Evolutionary conservation across 2,797 vertebrate species (phyloP), one percentile per base, ranked within the genome.

Genomic region (Etheostoma nigrum): DNA sequence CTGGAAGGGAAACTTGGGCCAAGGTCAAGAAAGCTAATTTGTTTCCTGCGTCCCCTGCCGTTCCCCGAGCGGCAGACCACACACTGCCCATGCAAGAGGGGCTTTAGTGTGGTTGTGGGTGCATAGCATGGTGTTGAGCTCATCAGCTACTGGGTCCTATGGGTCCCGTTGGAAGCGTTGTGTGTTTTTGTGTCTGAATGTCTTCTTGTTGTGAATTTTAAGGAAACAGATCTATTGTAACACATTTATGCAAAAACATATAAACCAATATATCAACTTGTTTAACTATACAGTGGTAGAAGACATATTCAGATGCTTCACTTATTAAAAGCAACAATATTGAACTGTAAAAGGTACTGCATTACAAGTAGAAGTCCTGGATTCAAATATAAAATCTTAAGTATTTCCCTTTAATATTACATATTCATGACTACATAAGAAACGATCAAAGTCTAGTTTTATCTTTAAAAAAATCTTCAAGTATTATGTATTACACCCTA

Each of bases 11-110:
- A 94, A 93, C 92, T 92, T 87, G 89, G 91, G 92, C 94, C 94
- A 94, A 95, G 94, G 95, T 95, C 94, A 95, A 95, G 93, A 95
- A 93, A 95, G 94, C 94, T 93, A 94, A 95, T 95, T 95, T 95
- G 93, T 94, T 94, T 94, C 94, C 94, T 93, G 92, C 77, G 75
- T 93, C 91, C 92, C 90, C 91, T 88, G 89, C 83, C 52, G 88
- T 92, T 40, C 90, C 88, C 91, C 85, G 75, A 91, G 91, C 92
- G 92, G 86, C 86, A 79, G 93, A 94, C 94, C 94, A 95, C 94
- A 95, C 94, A 95, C 93, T 92, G 89, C 78, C 91, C 92, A 64
- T 84, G 90, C 89, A 84, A 86, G 86, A 85, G 90, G 89, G 86
- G 79, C 89, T 94, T 94, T 94, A 89, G 94, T 94, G 92, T 91